Evolutionary conservation across 2,113 vertebrate genomes (phyloP), one percentile per base, ranked within the genome.

Genomic region (Ageneiosus marmoratus): DNA sequence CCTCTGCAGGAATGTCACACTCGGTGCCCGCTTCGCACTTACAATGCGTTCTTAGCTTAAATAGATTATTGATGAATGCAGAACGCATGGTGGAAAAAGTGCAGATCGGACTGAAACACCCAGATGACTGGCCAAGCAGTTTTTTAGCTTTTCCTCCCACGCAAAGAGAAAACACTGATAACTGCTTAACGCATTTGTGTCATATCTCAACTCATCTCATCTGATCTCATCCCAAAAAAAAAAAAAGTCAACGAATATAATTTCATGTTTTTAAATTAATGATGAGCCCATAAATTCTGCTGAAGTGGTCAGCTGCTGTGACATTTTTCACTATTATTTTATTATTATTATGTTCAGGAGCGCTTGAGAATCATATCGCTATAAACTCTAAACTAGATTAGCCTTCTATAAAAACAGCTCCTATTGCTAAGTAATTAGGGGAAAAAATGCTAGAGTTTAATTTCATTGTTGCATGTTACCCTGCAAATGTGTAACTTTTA

Each of bases 11-110:
- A 83, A 80, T 81, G 72, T 77, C 82, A 84, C 78, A 84, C 78
- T 37, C 85, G n/a, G 62, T 77, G 63, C 84, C n/a, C 63, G 85
- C 50, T 72, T 77, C 67, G 82, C 82, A 81, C 85, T 86, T 84
- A 73, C 85, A 86, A 72, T 81, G 84, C 84, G 72, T 77, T 79
- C 81, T 83, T 84, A 85, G 75, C 84, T 84, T 81, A 86, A 83
- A 86, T 80, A 83, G 85, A 86, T 86, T 84, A 84, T 84, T 86
- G 85, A 84, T 86, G 82, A 84, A 86, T 67, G 85, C 82, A 84
- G 79, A 79, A 81, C 55, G 72, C 65, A 81, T 77, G 85, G 50
- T 65, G 81, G 85, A 80, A 85, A 85, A 83, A 82, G 70, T 85
- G 83, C 86, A 85, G 77, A 73, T 80, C 22, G 77, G 70, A 79